Conservation (phyloP, 2,888 invertebrate species). For the Aphodius granarius region DNA sequence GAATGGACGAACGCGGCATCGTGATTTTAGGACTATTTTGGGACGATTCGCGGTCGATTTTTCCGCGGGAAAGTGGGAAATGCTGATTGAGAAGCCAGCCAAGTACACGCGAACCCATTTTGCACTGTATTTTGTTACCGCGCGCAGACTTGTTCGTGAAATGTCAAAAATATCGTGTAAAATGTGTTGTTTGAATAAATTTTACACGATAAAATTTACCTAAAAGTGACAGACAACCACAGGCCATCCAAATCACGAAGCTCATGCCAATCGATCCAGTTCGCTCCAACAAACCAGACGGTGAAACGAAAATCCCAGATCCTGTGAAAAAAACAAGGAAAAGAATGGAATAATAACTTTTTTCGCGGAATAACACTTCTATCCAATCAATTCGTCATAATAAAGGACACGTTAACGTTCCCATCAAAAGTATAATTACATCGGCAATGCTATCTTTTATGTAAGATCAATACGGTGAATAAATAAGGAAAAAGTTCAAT, state of each 20-base stretch:
- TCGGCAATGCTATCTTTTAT: background rate
- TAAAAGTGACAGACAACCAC: constrained; percentile 87
- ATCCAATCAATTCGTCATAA: no score
- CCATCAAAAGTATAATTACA: background rate
- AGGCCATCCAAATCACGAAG: constrained; percentile 93
- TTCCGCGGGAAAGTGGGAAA: background rate
- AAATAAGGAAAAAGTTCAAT: background rate
- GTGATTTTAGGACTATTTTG: background rate
- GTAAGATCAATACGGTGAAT: background rate
- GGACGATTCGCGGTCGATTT: background rate
- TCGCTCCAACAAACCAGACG: constrained; percentile 89
- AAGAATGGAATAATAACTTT: no score
- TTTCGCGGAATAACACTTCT: no score
- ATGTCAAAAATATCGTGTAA: background rate
- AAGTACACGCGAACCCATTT: background rate
- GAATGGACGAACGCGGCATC: background rate
- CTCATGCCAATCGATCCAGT: constrained; percentile 94
- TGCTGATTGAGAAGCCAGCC: background rate
- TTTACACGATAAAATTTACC: constrained; percentile 64
- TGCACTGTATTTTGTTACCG: no score
- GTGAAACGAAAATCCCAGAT: constrained; percentile 98
- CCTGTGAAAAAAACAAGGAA: no score
- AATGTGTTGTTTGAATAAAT: background rate
- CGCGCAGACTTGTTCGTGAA: no score
- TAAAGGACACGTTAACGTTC: background rate